Evolutionary conservation across 2,888 invertebrate species (phyloP).

Genomic region (Abrostola tripartita): DNA sequence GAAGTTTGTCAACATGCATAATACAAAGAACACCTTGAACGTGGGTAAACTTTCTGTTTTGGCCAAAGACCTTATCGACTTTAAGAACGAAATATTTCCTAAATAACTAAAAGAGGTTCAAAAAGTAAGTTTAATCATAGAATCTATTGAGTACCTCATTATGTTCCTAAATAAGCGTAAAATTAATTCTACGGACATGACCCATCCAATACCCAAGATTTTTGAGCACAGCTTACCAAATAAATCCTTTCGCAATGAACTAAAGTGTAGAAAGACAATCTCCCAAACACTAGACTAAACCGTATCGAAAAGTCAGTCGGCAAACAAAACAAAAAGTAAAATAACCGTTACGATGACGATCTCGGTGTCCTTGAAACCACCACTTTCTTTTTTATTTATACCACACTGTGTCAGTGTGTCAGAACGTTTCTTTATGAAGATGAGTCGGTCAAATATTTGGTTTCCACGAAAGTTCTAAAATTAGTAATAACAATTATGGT

Average conservation of each 20-base stretch:
- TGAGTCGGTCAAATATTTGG: conserved; percentile 7
- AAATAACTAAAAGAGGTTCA: conserved; percentile 1
- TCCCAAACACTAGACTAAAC: not conserved
- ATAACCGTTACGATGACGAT: conserved; percentile 25
- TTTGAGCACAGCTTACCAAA: not conserved
- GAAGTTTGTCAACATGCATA: not conserved
- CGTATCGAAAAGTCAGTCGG: not conserved
- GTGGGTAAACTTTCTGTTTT: conserved; percentile 4
- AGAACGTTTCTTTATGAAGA: conserved; percentile 27
- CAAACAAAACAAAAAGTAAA: conserved; percentile 6
- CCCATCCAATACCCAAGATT: not conserved
- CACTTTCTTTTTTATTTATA: conserved; percentile 56
- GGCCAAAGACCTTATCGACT: not conserved
- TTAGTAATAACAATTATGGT: not conserved
- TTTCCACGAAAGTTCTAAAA: conserved; percentile 1
- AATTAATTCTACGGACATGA: conserved; percentile 5
- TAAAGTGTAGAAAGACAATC: not conserved
- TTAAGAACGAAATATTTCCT: not conserved
- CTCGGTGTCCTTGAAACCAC: conserved; percentile 49
- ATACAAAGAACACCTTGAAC: not conserved
- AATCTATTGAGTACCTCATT: not conserved
- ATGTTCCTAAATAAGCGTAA: conserved; percentile 15
- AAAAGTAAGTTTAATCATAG: not conserved
- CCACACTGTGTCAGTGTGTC: conserved; percentile 52
- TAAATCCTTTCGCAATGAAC: not conserved